These are phyloP conservation scores for Teleogryllus occipitalis DNA, from an alignment of 1,140 invertebrate species.

Conservation along the genomic window DNA sequence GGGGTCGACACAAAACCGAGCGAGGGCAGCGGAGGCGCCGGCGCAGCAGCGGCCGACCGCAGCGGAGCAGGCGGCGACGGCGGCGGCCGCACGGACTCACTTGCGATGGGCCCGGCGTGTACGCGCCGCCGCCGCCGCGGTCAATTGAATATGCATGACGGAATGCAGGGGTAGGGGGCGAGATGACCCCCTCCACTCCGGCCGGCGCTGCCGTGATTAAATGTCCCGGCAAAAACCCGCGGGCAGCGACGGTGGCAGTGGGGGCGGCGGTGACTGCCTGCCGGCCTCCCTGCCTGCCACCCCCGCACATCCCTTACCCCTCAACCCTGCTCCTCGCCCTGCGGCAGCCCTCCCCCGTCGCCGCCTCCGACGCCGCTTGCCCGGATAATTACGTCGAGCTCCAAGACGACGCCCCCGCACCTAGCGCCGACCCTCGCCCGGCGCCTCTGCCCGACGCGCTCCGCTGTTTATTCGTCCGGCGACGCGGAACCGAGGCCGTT, in stretches of 20 bases:
- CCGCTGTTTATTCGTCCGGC: not conserved
- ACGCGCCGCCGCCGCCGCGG: conserved; percentile 9
- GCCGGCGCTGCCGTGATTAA: not conserved
- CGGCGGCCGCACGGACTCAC: not conserved
- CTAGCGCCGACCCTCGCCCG: not conserved
- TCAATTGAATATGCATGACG: conserved; percentile 24
- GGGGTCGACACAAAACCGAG: no score
- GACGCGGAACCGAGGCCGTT: not conserved
- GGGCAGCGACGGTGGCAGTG: not conserved
- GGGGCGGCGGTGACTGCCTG: not conserved
- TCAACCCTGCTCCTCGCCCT: not conserved
- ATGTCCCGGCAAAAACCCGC: conserved; percentile 2
- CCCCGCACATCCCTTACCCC: not conserved
- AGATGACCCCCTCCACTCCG: conserved; percentile 13
- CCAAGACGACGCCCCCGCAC: not conserved
- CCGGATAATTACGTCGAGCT: not conserved
- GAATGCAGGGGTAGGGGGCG: conserved; percentile 13
- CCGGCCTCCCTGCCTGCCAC: not conserved
- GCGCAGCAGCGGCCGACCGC: not conserved
- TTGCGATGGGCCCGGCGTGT: not conserved
- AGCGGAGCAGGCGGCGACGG: no score
- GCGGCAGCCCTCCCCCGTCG: not conserved
- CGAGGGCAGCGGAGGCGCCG: no score
- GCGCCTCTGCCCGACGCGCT: not conserved
- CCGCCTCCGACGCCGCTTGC: not conserved